Evolutionary conservation across 2,113 vertebrate genomes (phyloP).

Genomic region (Podarcis cretensis): DNA sequence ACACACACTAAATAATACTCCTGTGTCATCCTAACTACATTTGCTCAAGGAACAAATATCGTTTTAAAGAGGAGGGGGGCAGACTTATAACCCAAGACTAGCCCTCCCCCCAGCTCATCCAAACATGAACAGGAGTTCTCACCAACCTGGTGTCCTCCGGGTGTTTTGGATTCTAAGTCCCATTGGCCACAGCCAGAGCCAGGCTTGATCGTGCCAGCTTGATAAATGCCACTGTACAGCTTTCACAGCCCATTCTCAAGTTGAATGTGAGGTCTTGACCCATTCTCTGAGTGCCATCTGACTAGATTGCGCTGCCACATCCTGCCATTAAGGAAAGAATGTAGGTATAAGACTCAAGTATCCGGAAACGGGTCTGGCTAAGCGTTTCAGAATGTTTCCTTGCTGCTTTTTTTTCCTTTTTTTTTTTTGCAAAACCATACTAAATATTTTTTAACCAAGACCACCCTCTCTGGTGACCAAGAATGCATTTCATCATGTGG

Average conservation of each 20-base stretch:
- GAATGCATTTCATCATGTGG: conserved; percentile 10
- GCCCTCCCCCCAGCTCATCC: no score
- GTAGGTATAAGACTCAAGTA: background rate
- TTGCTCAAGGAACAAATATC: conserved; percentile 61
- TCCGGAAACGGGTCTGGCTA: background rate
- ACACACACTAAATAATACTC: conserved; percentile 63
- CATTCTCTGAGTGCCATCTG: background rate
- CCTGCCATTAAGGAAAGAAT: conserved; percentile 4
- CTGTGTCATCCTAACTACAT: conserved; percentile 68
- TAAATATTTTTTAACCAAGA: background rate
- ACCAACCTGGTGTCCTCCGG: no score
- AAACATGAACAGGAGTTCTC: no score
- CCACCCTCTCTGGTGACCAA: conserved; percentile 7
- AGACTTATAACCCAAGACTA: conserved; percentile 6
- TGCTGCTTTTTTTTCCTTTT: no score
- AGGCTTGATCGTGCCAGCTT: no score
- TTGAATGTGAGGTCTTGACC: background rate
- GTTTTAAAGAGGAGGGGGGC: conserved; percentile 50
- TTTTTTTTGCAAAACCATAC: background rate
- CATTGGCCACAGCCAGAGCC: no score
- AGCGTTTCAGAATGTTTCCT: background rate
- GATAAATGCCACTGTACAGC: no score
- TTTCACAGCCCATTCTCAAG: background rate
- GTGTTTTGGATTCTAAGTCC: no score
- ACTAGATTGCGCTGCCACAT: background rate